These are phyloP conservation scores for Spermophilus dauricus DNA, from an alignment of 2,113 vertebrate species.

Conservation along the genomic window DNA sequence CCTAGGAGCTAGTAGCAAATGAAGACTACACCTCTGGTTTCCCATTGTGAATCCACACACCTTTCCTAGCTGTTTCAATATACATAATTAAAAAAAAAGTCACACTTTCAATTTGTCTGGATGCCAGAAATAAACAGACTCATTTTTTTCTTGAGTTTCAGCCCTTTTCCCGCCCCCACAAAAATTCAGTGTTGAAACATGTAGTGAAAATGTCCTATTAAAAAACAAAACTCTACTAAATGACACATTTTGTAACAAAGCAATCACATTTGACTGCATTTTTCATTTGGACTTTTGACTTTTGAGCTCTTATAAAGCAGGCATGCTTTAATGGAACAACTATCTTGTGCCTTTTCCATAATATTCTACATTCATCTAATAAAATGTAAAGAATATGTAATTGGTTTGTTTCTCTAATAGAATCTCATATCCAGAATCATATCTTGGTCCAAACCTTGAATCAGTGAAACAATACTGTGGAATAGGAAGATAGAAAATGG, in stretches of 20 bases:
- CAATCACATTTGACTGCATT: neutral
- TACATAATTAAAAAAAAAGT: neutral
- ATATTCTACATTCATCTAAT: neutral
- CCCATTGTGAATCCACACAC: neutral
- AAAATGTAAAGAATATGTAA: neutral
- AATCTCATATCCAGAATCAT: conserved; percentile 20
- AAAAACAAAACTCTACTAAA: neutral
- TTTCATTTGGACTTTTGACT: conserved; percentile 33
- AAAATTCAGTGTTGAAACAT: conserved; percentile 31
- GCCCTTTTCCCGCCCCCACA: neutral
- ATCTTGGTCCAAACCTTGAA: neutral
- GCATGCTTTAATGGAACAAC: neutral
- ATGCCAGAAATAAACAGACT: conserved; percentile 1
- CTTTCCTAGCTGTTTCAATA: neutral
- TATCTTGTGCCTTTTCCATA: neutral
- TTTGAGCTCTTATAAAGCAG: conserved; percentile 54
- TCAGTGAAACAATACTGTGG: neutral
- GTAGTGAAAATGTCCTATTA: neutral
- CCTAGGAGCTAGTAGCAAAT: neutral
- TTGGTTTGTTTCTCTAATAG: neutral
- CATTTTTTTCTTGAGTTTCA: conserved; percentile 35
- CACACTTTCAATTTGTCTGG: neutral
- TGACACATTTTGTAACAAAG: neutral
- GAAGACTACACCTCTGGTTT: neutral
- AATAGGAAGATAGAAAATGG: neutral